Evolutionary conservation across 2,113 vertebrate genomes (phyloP).

Genomic region (Megaceryle maxima): DNA sequence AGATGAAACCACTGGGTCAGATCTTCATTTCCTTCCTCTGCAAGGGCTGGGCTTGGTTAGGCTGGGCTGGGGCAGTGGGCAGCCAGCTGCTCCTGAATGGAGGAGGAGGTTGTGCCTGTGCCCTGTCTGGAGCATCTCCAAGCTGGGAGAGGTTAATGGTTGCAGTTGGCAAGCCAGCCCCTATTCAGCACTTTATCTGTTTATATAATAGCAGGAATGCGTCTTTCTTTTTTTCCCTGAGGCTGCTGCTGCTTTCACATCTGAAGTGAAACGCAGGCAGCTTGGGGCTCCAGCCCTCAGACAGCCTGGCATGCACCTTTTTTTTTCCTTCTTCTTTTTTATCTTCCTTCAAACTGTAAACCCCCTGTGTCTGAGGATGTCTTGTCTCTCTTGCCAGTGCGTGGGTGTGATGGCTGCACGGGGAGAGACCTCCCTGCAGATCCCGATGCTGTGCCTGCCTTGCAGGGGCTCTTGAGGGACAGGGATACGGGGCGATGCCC

Average conservation of each 20-base stretch:
- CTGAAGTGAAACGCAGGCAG: not conserved
- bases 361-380: not conserved
- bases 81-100: not conserved
- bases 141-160: not conserved
- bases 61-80: not conserved
- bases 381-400: not conserved
- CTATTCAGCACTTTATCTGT: not conserved
- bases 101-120: not conserved
- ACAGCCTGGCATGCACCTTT: not conserved
- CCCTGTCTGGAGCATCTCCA: not conserved
- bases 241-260: not conserved
- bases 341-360: not conserved
- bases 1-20: not conserved
- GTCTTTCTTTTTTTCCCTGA: not conserved
- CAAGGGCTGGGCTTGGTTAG: not conserved
- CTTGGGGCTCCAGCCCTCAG: not conserved
- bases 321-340: not conserved
- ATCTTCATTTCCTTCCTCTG: not conserved
- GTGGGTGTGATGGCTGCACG: not conserved
- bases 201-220: not conserved
- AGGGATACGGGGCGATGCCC: accelerated
- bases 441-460: not conserved
- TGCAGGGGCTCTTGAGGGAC: not conserved
- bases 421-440: not conserved
- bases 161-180: not conserved